A percentile compares a stretch with the other conserved stretches of the same genome.
phyloP scores from a whole-genome alignment of 2,797 vertebrate genomes.

The Acipenser oxyrinchus region DNA sequence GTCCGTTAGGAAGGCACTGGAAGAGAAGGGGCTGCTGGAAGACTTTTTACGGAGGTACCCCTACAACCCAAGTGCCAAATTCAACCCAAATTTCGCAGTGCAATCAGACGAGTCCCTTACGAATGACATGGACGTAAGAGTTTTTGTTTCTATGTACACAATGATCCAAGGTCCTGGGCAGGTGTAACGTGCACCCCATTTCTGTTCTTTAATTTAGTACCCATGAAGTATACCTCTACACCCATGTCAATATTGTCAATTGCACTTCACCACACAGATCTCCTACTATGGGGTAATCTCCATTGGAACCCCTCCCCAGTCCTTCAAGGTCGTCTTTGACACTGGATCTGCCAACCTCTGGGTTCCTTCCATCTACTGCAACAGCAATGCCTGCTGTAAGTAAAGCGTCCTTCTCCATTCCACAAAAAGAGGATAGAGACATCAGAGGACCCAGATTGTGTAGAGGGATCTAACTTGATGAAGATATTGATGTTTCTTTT shows the following conservation, averaged over 20 bases:
- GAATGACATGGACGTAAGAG: slow-evolving; percentile 40
- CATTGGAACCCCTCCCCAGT: slow-evolving; percentile 30
- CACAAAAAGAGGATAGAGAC: neutral
- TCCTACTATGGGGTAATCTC: slow-evolving; percentile 32
- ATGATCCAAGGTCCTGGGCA: too few relatives aligned
- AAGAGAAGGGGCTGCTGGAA: slow-evolving; percentile 41
- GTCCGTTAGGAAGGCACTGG: slow-evolving; percentile 30
- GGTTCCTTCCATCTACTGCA: slow-evolving; percentile 29
- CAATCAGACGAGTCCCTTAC: slow-evolving; percentile 24
- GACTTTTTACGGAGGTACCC: slow-evolving; percentile 25
- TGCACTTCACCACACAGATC: slow-evolving; percentile 11
- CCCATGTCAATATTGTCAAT: neutral
- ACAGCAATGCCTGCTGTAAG: slow-evolving; percentile 23
- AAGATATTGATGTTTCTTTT: neutral
- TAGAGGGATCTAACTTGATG: neutral
- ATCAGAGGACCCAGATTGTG: neutral
- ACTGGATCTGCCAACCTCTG: slow-evolving; percentile 34
- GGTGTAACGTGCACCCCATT: too few relatives aligned
- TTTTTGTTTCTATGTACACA: neutral
- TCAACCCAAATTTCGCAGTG: slow-evolving; percentile 18
- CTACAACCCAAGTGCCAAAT: slow-evolving; percentile 35
- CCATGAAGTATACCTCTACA: too few relatives aligned
- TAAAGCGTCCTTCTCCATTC: neutral
- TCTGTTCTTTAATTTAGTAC: too few relatives aligned
- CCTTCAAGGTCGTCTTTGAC: slow-evolving; percentile 36